A percentile compares a stretch with the other conserved stretches of the same genome.
phyloP scores from a whole-genome alignment of 1,140 invertebrate species.

The Leguminivora glycinivorella region DNA sequence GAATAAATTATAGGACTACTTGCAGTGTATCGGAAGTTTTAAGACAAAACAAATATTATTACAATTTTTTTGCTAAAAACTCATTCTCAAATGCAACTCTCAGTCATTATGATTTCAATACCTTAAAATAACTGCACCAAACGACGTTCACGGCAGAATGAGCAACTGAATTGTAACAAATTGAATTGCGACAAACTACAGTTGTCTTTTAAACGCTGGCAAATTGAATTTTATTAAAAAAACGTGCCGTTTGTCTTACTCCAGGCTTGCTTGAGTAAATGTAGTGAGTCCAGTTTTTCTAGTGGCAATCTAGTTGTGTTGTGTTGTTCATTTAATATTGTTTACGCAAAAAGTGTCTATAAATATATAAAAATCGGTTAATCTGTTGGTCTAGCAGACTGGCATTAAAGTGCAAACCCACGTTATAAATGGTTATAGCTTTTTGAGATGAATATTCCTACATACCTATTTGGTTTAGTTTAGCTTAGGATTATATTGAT shows the following conservation, averaged over 20 bases:
- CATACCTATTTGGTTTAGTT: too few relatives aligned
- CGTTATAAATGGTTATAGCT: too few relatives aligned
- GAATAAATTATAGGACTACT: too few relatives aligned
- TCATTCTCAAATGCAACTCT: not conserved
- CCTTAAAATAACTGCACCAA: not conserved
- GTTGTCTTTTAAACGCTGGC: conserved; percentile 6
- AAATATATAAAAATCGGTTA: too few relatives aligned
- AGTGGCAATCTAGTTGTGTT: not conserved
- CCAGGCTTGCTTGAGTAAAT: not conserved
- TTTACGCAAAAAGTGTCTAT: not conserved
- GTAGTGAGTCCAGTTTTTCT: not conserved
- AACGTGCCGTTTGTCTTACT: not conserved
- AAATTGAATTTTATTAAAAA: conserved; percentile 23
- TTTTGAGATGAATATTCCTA: too few relatives aligned
- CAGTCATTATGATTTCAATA: not conserved
- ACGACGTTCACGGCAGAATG: not conserved
- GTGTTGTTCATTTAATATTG: not conserved
- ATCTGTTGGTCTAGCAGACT: too few relatives aligned
- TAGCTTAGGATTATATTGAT: too few relatives aligned
- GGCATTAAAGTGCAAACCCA: too few relatives aligned
- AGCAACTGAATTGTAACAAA: not conserved
- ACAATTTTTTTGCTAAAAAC: too few relatives aligned
- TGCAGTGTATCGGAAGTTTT: too few relatives aligned
- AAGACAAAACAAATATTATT: too few relatives aligned
- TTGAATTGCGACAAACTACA: conserved; percentile 4